Percentiles rank a stretch among this genome's conserved stretches.
These are phyloP conservation scores for Pseudoatta argentina DNA, from an alignment of 1,140 invertebrate genomes.

Conservation along the genomic window DNA sequence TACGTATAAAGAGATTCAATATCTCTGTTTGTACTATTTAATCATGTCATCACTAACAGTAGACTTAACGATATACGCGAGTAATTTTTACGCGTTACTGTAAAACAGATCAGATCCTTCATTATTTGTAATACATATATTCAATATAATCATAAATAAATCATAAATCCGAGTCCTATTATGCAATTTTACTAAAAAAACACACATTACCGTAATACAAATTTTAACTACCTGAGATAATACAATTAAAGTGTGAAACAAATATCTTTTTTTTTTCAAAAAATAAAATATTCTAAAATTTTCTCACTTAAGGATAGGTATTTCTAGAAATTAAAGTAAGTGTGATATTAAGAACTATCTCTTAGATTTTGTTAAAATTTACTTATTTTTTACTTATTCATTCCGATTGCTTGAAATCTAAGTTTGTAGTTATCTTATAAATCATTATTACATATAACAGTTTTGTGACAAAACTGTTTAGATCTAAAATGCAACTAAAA, in stretches of 20 bases:
- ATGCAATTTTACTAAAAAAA: slow-evolving; percentile 17
- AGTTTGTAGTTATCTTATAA: too few species aligned
- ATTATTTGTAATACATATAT: slow-evolving; percentile 1
- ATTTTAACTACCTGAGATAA: slow-evolving; percentile 30
- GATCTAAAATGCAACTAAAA: too few species aligned
- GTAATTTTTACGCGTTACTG: neutral
- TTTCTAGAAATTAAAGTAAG: neutral
- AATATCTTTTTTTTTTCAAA: slow-evolving; percentile 6
- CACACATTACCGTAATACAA: slow-evolving; percentile 1
- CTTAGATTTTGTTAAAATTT: slow-evolving; percentile 14
- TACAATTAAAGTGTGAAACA: slow-evolving; percentile 9
- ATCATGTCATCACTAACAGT: neutral
- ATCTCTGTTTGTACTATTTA: slow-evolving; percentile 48
- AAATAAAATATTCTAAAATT: slow-evolving; percentile 17
- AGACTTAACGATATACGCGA: neutral
- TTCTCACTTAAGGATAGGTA: neutral
- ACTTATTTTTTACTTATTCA: neutral
- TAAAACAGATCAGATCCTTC: neutral
- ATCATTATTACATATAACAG: too few species aligned
- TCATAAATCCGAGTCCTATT: slow-evolving; percentile 18
- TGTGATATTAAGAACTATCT: slow-evolving; percentile 16
- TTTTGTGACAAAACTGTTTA: too few species aligned
- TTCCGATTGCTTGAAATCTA: too few species aligned
- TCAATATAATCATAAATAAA: slow-evolving; percentile 32
- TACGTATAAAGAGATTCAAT: slow-evolving; percentile 18